These are phyloP conservation scores for Upupa epops DNA, from an alignment of 2,113 vertebrate genomes.

Conservation along the genomic window DNA sequence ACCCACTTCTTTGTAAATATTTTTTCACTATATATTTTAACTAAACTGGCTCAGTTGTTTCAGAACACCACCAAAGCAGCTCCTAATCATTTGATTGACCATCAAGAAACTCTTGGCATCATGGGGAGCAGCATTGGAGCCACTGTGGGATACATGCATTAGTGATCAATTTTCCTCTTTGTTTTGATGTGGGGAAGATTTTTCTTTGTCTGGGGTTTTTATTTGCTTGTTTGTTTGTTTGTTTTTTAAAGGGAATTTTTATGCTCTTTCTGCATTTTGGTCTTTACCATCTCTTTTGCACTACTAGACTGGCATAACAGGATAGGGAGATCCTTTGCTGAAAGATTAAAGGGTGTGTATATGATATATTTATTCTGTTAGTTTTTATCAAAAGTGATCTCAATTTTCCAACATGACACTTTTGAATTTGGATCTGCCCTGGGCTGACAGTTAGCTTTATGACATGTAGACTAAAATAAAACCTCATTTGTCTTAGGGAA, in stretches of 20 bases:
- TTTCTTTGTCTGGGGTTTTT: not conserved
- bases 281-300: not conserved
- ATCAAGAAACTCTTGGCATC: not conserved
- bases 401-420: not conserved
- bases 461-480: not conserved
- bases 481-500: not conserved
- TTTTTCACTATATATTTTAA: too few species aligned
- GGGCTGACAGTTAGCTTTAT: not conserved
- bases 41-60: not conserved
- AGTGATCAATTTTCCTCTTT: not conserved
- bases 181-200: not conserved
- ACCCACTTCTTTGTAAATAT: not conserved
- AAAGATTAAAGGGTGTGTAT: not conserved
- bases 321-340: not conserved
- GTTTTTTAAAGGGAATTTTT: not conserved
- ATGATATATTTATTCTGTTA: not conserved
- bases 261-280: not conserved
- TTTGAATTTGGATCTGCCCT: not conserved
- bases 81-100: not conserved
- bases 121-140: not conserved
- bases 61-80: not conserved
- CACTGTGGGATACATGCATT: too few species aligned
- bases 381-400: not conserved
- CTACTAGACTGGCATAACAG: not conserved
- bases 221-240: too few species aligned